Evolutionary conservation across 2,797 vertebrate genomes (phyloP), one percentile per base, ranked within the genome.

Genomic region (Lacerta viridis): DNA sequence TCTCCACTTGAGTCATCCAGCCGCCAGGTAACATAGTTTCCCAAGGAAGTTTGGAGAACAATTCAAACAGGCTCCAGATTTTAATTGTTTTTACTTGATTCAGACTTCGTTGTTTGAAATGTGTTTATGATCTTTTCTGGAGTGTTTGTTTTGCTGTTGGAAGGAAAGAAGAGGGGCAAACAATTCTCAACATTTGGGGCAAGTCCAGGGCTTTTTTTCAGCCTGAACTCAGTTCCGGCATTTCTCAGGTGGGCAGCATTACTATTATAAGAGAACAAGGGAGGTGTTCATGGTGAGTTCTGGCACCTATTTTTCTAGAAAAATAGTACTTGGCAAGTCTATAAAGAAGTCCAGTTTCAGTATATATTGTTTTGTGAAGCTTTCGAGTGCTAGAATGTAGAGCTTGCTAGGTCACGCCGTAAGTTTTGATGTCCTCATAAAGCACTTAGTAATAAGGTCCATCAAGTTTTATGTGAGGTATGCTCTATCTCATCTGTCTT

Each of bases 371-470:
- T 55, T 66, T 77, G 80, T 82, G 33, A 3, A 75, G 7, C 75
- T 46, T 27, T 36, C 20, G 46, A 41, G 25, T 86, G 20, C 68
- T 76, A 33, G 27, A 8, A 7, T 7, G 3, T 33, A 36, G 41
- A 76, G 29, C 43, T 83, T 78, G 27, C 17, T 66, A 59, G 13
- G 55, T 13, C 64, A 27, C 29, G 7, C 64, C 4, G 18, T 75
- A 46, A 5, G 7, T 88, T 83, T 83, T 77, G 43, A 77, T 50
- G 80, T 68, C 33, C n/a, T 87, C 20, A 66, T 77, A 83, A 83
- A 75, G 72, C 59, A 64, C 20, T 76, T 55, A 66, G 23, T 39
- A 69, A 33, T 86, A 50, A 86, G 13, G 18, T 33, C 41, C 20
- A 50, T 86, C 43, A 78, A 15, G 18, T 71, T 88, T 88, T 71